These are phyloP conservation scores for Bombus pyrosoma DNA, from an alignment of 1,140 invertebrate genomes.

Conservation along the genomic window DNA sequence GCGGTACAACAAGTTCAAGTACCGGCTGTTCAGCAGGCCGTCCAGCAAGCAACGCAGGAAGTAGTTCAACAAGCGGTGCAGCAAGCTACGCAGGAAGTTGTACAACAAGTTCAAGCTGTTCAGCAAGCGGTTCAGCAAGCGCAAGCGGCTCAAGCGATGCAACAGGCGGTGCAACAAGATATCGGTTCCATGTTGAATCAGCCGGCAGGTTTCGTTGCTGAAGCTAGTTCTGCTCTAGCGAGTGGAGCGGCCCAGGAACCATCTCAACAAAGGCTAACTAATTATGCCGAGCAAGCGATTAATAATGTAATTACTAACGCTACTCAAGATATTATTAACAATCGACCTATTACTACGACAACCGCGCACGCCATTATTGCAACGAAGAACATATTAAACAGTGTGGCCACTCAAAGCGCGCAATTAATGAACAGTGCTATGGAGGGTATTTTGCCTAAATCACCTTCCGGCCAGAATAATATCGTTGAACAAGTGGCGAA, in stretches of 20 bases:
- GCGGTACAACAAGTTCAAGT: slow-evolving; percentile 80
- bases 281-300: slow-evolving; percentile 79
- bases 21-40: slow-evolving; percentile 76
- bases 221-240: slow-evolving; percentile 79
- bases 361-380: slow-evolving; percentile 81
- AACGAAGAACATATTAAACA: slow-evolving; percentile 81
- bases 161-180: slow-evolving; percentile 80
- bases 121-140: slow-evolving; percentile 85
- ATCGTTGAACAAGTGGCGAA: slow-evolving; percentile 79
- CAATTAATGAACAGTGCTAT: slow-evolving; percentile 80
- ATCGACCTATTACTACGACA: slow-evolving; percentile 78
- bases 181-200: slow-evolving; percentile 80
- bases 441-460: slow-evolving; percentile 80
- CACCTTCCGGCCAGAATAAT: slow-evolving; percentile 72
- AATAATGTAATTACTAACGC: slow-evolving; percentile 80
- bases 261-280: slow-evolving; percentile 78
- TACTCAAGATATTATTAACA: slow-evolving; percentile 81
- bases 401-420: slow-evolving; percentile 80
- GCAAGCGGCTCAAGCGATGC: slow-evolving; percentile 81
- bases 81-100: slow-evolving; percentile 77
- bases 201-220: slow-evolving; percentile 78
- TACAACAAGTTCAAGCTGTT: slow-evolving; percentile 84
- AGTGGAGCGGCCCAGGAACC: slow-evolving; percentile 79
- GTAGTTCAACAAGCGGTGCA: slow-evolving; percentile 84
- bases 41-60: slow-evolving; percentile 85